phyloP scores from a whole-genome alignment of 2,113 vertebrate species.

The Bombycilla garrulus region DNA sequence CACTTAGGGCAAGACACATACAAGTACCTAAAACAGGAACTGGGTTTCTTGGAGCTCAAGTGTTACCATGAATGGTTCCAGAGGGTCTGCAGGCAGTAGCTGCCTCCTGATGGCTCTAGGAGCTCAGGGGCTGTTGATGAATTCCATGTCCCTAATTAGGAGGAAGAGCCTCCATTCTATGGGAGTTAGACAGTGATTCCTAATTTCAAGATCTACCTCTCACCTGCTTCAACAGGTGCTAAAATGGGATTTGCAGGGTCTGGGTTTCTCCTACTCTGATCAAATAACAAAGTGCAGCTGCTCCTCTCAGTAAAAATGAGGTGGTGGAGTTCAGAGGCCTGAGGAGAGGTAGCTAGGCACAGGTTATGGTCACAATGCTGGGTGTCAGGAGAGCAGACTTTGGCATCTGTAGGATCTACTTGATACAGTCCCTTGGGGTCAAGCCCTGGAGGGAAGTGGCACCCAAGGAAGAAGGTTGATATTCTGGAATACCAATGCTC shows the following conservation, averaged over 20 bases:
- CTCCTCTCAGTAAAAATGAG: not conserved
- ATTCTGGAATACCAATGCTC: not conserved
- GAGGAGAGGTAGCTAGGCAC: not conserved
- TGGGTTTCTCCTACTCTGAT: not conserved
- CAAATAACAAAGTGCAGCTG: not conserved
- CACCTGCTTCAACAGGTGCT: not conserved
- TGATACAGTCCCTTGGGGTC: not conserved
- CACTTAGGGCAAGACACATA: not conserved
- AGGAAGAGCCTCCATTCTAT: not conserved
- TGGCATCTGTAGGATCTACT: not conserved
- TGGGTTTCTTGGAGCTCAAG: not conserved
- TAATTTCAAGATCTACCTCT: not conserved
- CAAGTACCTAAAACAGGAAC: not conserved
- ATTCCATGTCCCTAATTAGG: not conserved
- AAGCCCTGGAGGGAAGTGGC: not conserved
- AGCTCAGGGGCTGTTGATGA: not conserved
- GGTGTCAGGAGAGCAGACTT: rapidly evolving
- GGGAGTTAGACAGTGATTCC: not conserved
- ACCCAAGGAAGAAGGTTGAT: not conserved
- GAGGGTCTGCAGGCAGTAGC: not conserved
- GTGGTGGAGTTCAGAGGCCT: not conserved
- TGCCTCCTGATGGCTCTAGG: not conserved
- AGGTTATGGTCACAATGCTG: not conserved
- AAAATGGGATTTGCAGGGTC: not conserved
- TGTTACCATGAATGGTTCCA: not conserved